Base-by-base conservation (phyloP, 2,888 invertebrate species). In the Pediacus dermestoides region DNA sequence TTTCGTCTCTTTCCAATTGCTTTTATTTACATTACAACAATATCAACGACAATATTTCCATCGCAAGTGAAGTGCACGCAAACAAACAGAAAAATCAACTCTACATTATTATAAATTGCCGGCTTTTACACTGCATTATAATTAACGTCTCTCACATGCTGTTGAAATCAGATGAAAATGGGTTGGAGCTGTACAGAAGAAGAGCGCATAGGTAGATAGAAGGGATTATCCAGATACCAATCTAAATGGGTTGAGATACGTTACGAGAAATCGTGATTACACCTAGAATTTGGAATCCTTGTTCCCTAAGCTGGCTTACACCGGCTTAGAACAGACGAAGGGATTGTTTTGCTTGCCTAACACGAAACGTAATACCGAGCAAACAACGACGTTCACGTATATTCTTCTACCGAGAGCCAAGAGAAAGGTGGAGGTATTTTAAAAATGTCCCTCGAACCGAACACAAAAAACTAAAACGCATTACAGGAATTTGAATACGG, bases 251-350 rank as follows among this genome's bases (percentile, higher is more conserved):
- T 50, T 49, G 53, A 53, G 54, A 57, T 57, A 55, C 52, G 54
- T 52, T 44, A 52, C 50, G 53, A 48, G 51, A 48, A 56, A 55
- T 58, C 57, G 55, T 60, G 61, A 60, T 61, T 61, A 57, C 55
- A 57, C 57, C 60, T 60, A 55, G 57, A 60, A 58, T 58, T 61
- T 46, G 55, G 56, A 60, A 60, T 60, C 59, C 55, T 51, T 53
- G 55, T 53, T 55, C 47, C 46, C 40, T 55, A 56, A 57, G 55
- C 52, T 55, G 52, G 55, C 53, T 53, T 53, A 55, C 46, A 50
- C 42, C 32, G 45, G 51, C 50, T 52, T 56, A 55, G 52, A 55
- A 53, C 52, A 52, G 48, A 43, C 42, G 46, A 49, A 50, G 48
- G 56, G 52, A 56, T 53, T 55, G 53, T 55, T 55, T 57, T 51